Base-by-base conservation (phyloP, 2,113 vertebrate genomes). In the Hoplias malabaricus region DNA sequence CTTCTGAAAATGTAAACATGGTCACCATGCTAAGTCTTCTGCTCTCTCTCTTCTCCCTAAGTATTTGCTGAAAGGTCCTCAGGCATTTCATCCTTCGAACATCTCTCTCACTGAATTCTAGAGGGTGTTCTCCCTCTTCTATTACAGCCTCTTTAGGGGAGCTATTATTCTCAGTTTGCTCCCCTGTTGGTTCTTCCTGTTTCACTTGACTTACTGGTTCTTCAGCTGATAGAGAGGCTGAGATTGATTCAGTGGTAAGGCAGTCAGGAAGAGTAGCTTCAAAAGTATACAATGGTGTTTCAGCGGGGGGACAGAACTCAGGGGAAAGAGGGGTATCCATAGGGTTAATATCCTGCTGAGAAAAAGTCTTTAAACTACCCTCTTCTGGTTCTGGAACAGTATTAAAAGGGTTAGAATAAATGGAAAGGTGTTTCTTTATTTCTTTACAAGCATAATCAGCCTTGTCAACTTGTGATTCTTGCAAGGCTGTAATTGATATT, bases 21-120 rank as follows among this genome's bases (percentile, higher is more conserved):
- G 95, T 93, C 71, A 93, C 86, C 73, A 93, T 94, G 84, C 93
- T 82, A 36, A 97, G 93, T 83, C 94, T 94, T 40, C 93, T 94
- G 84, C 88, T 94, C 82, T 96, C 94, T 40, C 94, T 94, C 86
- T 96, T 99, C 85, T 98, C 94, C 79, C 84, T 90, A 74, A 99
- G 90, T 67, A 98, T 95, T 66, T 93, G 95, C 89, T 98, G 96
- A 89, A 99, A 98, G 87, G 91, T 97, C 87, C 90, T 94, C 86
- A 96, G 90, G 89, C 95, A 96, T 67, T 94, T 96, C 31, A 98
- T 90, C 81, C 92, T 94, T 72, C 93, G 92, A 27, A 93, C 94
- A 80, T 97, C 95, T 79, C 86, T 72, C 73, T 87, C 85, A 62
- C 70, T 89, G 1, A 88, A 29, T 10, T 89, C 85, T 7, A 25